Evolutionary conservation across 2,113 vertebrate species (phyloP), one percentile per base, ranked within the genome.

Genomic region (Merops nubicus): DNA sequence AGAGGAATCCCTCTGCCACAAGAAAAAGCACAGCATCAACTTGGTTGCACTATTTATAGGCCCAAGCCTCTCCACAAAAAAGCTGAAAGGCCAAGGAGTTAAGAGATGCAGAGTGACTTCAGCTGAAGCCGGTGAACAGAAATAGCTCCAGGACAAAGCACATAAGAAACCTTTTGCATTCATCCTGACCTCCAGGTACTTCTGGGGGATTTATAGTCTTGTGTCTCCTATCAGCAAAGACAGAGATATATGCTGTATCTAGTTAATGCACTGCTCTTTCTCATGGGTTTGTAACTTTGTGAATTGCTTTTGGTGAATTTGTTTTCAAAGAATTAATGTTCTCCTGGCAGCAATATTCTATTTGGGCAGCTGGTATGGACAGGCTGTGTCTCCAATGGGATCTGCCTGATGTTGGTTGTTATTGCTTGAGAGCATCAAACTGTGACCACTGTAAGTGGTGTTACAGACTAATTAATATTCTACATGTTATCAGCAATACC

Each of bases 81-180:
- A 26, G 36, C 11, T 73, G n/a, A 64, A 94, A 95, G 84, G 87
- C 70, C 75, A 50, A 68, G 57, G 84, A 89, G 43, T 72, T 85
- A 50, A 73, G 19, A 85, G 87, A 95, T 73, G 74, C 74, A 83
- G 53, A 94, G 72, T 18, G 51, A 67, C 51, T 91, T 75, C 77
- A 81, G 68, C 57, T 59, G 56, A 81, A 63, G 42, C 18, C 7
- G 38, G 45, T 38, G 75, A 90, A 77, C 68, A 86, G 70, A 93
- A 96, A 96, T 88, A 96, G 47, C 64, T 67, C 26, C 43, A 43
- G 68, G 83, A 86, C n/a, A 77, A 91, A 72, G 72, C 51, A 56
- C 23, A 25, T 28, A 53, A 92, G 23, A 70, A 56, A n/a, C 7
- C 13, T 84, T 31, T 88, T 36, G 60, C 31, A 11, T 9, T 77